Evolutionary conservation across 2,113 vertebrate genomes (phyloP).

Genomic region (Lasiurus borealis): DNA sequence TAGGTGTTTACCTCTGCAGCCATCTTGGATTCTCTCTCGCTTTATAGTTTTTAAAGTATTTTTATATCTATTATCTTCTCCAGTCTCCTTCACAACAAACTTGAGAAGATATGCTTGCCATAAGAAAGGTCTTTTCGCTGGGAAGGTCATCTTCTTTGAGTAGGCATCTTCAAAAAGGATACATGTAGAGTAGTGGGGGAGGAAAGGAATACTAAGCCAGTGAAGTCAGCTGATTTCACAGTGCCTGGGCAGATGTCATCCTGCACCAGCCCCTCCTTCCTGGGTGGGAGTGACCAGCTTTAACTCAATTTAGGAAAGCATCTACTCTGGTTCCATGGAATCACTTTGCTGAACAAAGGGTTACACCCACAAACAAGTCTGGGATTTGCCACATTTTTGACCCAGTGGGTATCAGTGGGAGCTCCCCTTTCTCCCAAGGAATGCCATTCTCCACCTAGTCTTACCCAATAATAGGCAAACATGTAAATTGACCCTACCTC

Average conservation of each 20-base stretch:
- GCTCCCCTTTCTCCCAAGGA: not conserved
- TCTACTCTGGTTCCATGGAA: not conserved
- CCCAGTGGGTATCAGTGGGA: too few species aligned
- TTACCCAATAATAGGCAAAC: too few species aligned
- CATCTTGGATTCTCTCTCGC: too few species aligned
- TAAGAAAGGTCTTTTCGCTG: not conserved
- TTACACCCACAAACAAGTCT: not conserved
- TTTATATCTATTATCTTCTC: constrained; percentile 56
- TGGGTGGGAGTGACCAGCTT: not conserved
- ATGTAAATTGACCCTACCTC: too few species aligned
- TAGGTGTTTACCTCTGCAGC: too few species aligned
- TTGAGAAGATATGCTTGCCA: not conserved
- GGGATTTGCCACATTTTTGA: not conserved
- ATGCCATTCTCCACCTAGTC: not conserved
- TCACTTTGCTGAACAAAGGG: not conserved
- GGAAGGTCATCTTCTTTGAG: not conserved
- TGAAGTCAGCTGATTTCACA: not conserved
- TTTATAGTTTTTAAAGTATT: constrained; percentile 20
- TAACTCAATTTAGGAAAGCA: not conserved
- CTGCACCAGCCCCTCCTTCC: not conserved
- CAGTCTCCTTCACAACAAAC: constrained; percentile 56
- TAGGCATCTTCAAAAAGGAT: not conserved
- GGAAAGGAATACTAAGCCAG: not conserved
- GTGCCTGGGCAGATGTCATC: not conserved
- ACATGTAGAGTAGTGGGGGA: not conserved